Conservation (phyloP, 1,140 invertebrate genomes). For the Brachionus koreanus region DNA sequence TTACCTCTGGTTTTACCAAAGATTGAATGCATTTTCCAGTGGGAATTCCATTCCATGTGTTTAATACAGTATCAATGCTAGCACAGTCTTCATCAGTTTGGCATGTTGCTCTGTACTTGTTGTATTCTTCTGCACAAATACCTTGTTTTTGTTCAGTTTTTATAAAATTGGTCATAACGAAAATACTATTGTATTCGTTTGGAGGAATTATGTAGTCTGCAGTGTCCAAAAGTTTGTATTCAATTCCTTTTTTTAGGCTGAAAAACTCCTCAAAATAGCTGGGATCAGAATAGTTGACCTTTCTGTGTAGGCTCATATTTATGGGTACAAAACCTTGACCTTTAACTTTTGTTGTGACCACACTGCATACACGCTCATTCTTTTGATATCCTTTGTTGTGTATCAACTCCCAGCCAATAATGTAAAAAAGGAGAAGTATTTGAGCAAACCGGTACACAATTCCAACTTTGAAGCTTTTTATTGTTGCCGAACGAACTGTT, state of each 20-base stretch:
- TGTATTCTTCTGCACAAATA: constrained; percentile 56
- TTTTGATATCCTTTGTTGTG: constrained; percentile 63
- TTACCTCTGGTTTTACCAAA: neutral
- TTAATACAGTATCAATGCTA: neutral
- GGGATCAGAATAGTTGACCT: neutral
- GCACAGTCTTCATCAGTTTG: constrained; percentile 1
- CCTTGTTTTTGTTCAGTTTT: constrained; percentile 51
- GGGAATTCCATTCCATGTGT: constrained; percentile 31
- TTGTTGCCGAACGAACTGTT: constrained; percentile 36
- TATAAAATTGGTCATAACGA: constrained; percentile 44
- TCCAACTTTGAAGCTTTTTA: constrained; percentile 56
- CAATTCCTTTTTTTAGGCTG: neutral
- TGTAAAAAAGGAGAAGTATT: constrained; percentile 59
- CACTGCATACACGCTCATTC: constrained; percentile 57
- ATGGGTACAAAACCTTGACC: constrained; percentile 49
- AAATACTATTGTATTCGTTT: constrained; percentile 37
- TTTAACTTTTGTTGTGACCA: constrained; percentile 63
- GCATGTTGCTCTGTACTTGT: constrained; percentile 13
- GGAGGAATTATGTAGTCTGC: constrained; percentile 40
- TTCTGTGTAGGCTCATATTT: neutral
- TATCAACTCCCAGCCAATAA: constrained; percentile 61
- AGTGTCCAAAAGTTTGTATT: constrained; percentile 29
- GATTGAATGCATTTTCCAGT: constrained; percentile 27
- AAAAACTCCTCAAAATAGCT: constrained; percentile 1
- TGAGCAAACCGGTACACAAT: constrained; percentile 61